Percentiles rank a stretch among this genome's conserved stretches.
These are phyloP conservation scores for Atlantisia rogersi DNA, from an alignment of 2,113 vertebrate genomes.

Conservation along the genomic window DNA sequence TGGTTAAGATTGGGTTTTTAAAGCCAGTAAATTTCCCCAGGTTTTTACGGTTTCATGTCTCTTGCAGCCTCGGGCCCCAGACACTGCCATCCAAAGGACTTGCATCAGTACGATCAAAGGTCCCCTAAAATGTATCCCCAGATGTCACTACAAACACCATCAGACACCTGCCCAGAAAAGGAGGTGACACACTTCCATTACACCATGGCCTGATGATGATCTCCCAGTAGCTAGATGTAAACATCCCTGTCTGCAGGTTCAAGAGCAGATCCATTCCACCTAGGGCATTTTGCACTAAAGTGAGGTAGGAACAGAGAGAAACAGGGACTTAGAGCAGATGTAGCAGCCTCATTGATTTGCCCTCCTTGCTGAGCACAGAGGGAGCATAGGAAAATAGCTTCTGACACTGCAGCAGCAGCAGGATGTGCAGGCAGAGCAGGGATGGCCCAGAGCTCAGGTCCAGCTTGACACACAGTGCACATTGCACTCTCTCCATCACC, in stretches of 20 bases:
- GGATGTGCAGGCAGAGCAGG: too few species aligned
- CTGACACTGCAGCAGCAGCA: rapidly evolving
- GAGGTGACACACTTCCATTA: not conserved
- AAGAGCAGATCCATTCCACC: not conserved
- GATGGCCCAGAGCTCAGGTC: not conserved
- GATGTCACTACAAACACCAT: not conserved
- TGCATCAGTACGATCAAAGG: too few species aligned
- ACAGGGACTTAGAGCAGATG: not conserved
- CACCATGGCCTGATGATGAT: not conserved
- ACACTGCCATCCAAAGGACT: not conserved
- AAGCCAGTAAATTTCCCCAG: not conserved
- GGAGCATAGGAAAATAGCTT: not conserved
- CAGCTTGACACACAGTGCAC: rapidly evolving
- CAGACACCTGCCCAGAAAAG: not conserved
- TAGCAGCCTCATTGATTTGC: not conserved
- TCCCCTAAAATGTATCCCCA: not conserved
- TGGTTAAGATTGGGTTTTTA: not conserved
- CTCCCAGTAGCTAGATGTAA: rapidly evolving
- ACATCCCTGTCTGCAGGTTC: not conserved
- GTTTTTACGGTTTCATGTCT: not conserved
- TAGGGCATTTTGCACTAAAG: not conserved
- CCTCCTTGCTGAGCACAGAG: not conserved
- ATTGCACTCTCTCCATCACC: not conserved
- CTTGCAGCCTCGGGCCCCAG: not conserved
- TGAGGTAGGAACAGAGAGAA: not conserved